A percentile compares a stretch with the other conserved stretches of the same genome.
Evolutionary conservation across 2,888 invertebrate species (phyloP).

Genomic region (Tenthredo notha): DNA sequence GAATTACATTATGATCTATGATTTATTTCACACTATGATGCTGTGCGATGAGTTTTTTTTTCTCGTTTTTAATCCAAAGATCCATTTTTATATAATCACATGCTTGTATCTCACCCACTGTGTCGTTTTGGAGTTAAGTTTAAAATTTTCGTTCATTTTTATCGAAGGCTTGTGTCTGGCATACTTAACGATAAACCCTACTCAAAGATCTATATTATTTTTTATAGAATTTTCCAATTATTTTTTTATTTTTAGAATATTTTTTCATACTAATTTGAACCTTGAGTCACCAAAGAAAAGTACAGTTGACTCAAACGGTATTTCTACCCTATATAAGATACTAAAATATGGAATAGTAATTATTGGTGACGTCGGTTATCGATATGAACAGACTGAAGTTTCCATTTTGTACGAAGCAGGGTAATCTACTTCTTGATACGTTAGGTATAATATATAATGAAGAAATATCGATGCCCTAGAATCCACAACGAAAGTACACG

Average conservation of each 20-base stretch:
- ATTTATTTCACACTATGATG: neutral
- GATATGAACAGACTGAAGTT: neutral
- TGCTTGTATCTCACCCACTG: neutral
- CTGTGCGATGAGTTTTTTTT: neutral
- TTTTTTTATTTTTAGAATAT: too few species aligned
- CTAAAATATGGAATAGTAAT: conserved; percentile 8
- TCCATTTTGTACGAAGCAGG: conserved; percentile 11
- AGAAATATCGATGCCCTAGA: conserved; percentile 43
- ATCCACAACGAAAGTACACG: conserved; percentile 18
- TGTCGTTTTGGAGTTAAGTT: neutral
- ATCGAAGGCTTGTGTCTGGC: conserved; percentile 4
- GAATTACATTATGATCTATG: neutral
- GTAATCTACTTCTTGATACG: conserved; percentile 10
- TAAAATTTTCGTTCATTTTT: neutral
- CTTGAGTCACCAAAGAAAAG: too few species aligned
- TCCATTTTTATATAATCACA: neutral
- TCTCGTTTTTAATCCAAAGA: neutral
- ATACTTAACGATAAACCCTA: neutral
- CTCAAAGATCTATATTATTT: neutral
- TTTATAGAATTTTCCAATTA: too few species aligned
- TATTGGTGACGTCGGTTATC: conserved; percentile 1
- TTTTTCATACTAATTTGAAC: too few species aligned
- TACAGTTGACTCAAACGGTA: too few species aligned
- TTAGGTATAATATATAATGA: conserved; percentile 3
- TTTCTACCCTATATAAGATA: neutral